Conservation (phyloP, 2,888 invertebrate species). For the Sceliomorpha sp. region DNA sequence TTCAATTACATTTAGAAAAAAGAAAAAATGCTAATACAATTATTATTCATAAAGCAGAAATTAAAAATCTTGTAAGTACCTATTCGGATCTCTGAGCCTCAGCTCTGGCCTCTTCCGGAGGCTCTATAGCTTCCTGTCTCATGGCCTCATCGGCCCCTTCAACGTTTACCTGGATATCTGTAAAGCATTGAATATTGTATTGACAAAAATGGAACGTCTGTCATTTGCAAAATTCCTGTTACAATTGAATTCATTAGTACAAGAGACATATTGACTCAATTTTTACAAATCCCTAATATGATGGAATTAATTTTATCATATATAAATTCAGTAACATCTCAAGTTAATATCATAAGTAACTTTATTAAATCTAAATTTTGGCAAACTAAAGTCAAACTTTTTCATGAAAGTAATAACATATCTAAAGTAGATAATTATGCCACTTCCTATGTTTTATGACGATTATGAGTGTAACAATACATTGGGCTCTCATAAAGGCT, state of each 20-base stretch:
- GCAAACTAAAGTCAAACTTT: slow-evolving; percentile 7
- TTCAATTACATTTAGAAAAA: too few species aligned
- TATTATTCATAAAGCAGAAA: too few species aligned
- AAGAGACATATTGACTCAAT: slow-evolving; percentile 15
- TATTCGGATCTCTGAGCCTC: too few species aligned
- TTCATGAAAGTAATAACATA: neutral
- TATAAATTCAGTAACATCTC: slow-evolving; percentile 9
- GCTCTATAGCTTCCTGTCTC: too few species aligned
- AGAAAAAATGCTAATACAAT: too few species aligned
- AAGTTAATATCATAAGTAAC: slow-evolving; percentile 17
- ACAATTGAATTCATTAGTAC: slow-evolving; percentile 16
- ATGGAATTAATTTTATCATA: slow-evolving; percentile 10
- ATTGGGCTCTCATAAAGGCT: slow-evolving; percentile 9
- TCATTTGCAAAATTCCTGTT: slow-evolving; percentile 7
- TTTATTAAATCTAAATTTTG: slow-evolving; percentile 13
- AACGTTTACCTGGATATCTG: too few species aligned
- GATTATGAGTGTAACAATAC: slow-evolving; percentile 14
- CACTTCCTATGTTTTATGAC: slow-evolving; percentile 5
- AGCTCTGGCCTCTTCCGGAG: too few species aligned
- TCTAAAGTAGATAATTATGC: neutral
- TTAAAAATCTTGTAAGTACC: too few species aligned
- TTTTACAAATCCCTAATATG: slow-evolving; percentile 19
- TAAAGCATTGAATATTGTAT: too few species aligned
- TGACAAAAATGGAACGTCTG: slow-evolving; percentile 9
- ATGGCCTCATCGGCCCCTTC: too few species aligned